Conservation (phyloP, 2,888 invertebrate species). For the Drosophila dives region DNA sequence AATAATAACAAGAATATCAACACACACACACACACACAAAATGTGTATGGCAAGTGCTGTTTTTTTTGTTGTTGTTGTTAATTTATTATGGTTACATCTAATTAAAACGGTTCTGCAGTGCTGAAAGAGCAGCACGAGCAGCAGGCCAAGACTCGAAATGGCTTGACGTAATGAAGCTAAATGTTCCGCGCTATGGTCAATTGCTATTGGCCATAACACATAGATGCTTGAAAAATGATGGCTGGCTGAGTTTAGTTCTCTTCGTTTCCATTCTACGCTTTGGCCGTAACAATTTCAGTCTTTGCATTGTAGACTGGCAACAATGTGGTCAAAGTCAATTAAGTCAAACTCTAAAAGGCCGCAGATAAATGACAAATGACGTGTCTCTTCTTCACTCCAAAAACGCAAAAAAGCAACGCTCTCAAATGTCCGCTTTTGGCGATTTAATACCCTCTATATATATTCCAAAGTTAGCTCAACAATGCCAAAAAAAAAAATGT, state of each 20-base stretch:
- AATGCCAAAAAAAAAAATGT: not conserved
- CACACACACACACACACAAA: slow-evolving; percentile 16
- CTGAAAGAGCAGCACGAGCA: slow-evolving; percentile 36
- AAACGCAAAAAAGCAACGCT: slow-evolving; percentile 37
- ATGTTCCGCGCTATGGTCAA: slow-evolving; percentile 76
- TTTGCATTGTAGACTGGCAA: slow-evolving; percentile 2
- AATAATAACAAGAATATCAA: slow-evolving; percentile 1
- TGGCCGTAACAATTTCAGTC: slow-evolving; percentile 50
- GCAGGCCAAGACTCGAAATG: slow-evolving; percentile 60
- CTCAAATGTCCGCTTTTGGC: not conserved
- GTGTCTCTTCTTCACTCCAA: slow-evolving; percentile 57
- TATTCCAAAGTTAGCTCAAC: not conserved
- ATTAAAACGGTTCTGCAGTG: slow-evolving; percentile 77
- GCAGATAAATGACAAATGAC: slow-evolving; percentile 77
- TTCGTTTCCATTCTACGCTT: slow-evolving; percentile 3
- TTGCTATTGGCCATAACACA: slow-evolving; percentile 77
- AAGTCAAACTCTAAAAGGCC: slow-evolving; percentile 75
- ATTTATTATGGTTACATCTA: slow-evolving; percentile 79
- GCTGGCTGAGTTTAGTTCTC: slow-evolving; percentile 19
- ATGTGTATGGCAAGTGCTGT: not conserved
- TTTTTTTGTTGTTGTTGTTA: slow-evolving; percentile 47
- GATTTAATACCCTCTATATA: slow-evolving; percentile 10
- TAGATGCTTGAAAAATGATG: slow-evolving; percentile 47
- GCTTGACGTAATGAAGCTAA: slow-evolving; percentile 78
- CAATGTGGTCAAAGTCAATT: slow-evolving; percentile 69